A percentile compares a stretch with the other conserved stretches of the same genome.
phyloP scores from a whole-genome alignment of 2,113 vertebrate genomes.

The Microcebus tavaratra region DNA sequence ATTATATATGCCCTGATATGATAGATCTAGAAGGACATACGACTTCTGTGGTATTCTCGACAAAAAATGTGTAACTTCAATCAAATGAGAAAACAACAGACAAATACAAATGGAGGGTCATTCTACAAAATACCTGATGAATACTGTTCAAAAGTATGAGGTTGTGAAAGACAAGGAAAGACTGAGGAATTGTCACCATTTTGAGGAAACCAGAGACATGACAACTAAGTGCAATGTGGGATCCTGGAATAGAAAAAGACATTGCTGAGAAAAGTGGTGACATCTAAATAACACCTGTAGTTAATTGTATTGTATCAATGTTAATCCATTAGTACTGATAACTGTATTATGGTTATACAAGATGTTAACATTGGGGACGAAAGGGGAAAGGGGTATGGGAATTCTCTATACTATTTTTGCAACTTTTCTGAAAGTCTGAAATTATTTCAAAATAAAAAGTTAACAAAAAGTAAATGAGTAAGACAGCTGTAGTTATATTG shows the following conservation, averaged over 20 bases:
- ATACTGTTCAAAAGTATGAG: background rate
- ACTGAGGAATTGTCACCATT: background rate
- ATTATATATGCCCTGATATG: background rate
- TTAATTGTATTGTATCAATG: background rate
- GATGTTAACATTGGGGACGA: background rate
- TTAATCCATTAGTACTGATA: background rate
- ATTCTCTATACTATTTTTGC: background rate
- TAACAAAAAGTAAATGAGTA: background rate
- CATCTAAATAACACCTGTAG: background rate
- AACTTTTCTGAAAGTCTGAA: constrained; percentile 19
- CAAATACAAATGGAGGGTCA: background rate
- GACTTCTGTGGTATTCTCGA: background rate
- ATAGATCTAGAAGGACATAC: background rate
- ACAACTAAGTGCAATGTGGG: background rate
- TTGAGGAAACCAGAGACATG: background rate
- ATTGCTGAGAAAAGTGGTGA: background rate
- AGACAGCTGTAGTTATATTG: background rate
- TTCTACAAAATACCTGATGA: background rate
- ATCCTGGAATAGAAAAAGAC: background rate
- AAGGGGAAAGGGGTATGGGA: background rate
- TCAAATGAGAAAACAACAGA: background rate
- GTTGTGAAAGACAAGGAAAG: background rate
- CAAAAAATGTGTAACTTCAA: background rate
- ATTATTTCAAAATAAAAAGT: constrained; percentile 12
- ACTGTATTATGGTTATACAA: background rate